Conservation (phyloP, 2,113 vertebrate species). For the Oryzias melastigma region DNA sequence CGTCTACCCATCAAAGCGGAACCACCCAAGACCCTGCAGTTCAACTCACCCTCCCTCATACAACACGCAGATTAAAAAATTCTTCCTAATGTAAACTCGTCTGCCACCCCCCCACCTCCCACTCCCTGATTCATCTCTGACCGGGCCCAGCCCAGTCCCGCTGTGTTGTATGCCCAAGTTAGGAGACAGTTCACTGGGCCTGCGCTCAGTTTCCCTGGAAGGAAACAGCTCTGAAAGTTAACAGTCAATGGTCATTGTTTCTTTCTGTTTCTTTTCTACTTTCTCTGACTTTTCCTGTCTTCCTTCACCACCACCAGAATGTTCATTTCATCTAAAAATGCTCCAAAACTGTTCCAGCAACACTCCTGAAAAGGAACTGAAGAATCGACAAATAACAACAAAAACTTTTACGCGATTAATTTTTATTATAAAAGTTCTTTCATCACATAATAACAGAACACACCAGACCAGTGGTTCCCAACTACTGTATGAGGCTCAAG, state of each 20-base stretch:
- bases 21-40: conserved; percentile 44
- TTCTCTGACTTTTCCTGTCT: neutral
- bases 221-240: conserved; percentile 36
- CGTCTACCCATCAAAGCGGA: conserved; percentile 24
- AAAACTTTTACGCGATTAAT: too few species aligned
- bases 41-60: conserved; percentile 27
- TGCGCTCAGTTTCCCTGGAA: conserved; percentile 63
- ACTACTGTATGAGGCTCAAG: too few species aligned
- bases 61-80: conserved; percentile 58
- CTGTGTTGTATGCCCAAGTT: conserved; percentile 81
- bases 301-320: neutral
- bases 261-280: conserved; percentile 19
- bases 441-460: too few species aligned
- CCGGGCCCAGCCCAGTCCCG: conserved; percentile 53
- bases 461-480: too few species aligned
- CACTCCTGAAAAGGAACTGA: too few species aligned
- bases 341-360: too few species aligned
- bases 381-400: too few species aligned
- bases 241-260: conserved; percentile 16
- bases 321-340: neutral
- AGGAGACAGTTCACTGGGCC: conserved; percentile 77
- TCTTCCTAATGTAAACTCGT: conserved; percentile 71
- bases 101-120: conserved; percentile 25
- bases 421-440: too few species aligned
- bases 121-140: conserved; percentile 1